Conservation (phyloP, 2,113 vertebrate species). For the Microtus pennsylvanicus region DNA sequence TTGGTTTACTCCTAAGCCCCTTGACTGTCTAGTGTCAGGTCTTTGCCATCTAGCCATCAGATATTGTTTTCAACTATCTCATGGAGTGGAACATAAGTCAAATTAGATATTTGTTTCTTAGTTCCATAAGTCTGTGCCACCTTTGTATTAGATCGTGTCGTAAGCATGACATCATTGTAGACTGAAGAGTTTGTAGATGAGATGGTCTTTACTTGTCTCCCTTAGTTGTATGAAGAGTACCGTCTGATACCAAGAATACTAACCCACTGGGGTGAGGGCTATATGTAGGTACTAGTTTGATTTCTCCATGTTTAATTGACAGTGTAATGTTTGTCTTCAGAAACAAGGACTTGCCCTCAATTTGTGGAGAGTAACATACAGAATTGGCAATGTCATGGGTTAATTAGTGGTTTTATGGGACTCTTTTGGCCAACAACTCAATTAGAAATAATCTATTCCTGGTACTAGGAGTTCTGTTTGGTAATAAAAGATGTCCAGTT, state of each 20-base stretch:
- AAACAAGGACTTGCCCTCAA: not conserved
- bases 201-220: too few species aligned
- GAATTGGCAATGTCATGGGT: not conserved
- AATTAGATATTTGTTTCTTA: too few species aligned
- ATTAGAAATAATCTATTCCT: not conserved
- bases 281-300: not conserved
- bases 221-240: not conserved
- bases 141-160: too few species aligned
- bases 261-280: not conserved
- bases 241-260: not conserved
- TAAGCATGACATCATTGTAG: too few species aligned
- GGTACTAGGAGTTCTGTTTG: not conserved
- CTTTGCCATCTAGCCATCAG: too few species aligned
- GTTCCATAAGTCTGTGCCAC: too few species aligned
- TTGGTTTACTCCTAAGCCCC: too few species aligned
- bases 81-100: too few species aligned
- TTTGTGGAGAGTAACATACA: not conserved
- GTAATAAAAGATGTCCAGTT: not conserved
- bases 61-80: too few species aligned
- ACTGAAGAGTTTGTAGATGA: too few species aligned
- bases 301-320: not conserved
- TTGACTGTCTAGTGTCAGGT: too few species aligned
- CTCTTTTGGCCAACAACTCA: not conserved
- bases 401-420: not conserved
- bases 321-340: not conserved